Evolutionary conservation across 2,797 vertebrate species (phyloP).

Genomic region (Enteromius mattozi): DNA sequence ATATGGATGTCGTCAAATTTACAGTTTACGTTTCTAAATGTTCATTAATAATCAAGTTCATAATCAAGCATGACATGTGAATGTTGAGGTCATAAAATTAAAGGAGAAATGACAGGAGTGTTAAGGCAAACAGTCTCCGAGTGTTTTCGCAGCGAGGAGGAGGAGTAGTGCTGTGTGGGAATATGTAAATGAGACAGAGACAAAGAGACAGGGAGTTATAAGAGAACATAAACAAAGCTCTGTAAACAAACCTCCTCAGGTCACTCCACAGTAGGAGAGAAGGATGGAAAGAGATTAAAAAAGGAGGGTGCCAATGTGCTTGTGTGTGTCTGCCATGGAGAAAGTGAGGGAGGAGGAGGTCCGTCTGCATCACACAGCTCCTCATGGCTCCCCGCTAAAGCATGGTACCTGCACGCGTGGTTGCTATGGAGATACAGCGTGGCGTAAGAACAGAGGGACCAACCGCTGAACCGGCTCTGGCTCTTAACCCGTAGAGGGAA

Average conservation of each 20-base stretch:
- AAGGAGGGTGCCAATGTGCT: conserved; percentile 34
- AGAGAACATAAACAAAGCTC: conserved; percentile 58
- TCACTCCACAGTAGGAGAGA: conserved; percentile 36
- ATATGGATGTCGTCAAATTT: too few species aligned
- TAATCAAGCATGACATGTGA: conserved; percentile 41
- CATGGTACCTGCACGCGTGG: conserved; percentile 76
- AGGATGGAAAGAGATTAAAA: conserved; percentile 41
- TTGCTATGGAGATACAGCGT: conserved; percentile 79
- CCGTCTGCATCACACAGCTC: conserved; percentile 73
- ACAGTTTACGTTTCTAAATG: not conserved
- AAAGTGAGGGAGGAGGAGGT: conserved; percentile 51
- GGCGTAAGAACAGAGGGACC: conserved; percentile 67
- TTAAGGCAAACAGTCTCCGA: conserved; percentile 27
- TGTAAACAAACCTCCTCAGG: conserved; percentile 59
- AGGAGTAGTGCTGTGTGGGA: conserved; percentile 53
- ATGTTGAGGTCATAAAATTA: conserved; percentile 41
- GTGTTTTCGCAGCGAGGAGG: conserved; percentile 21
- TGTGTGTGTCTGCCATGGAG: conserved; percentile 18
- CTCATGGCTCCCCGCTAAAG: conserved; percentile 72
- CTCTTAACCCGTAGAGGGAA: conserved; percentile 69
- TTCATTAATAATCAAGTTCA: conserved; percentile 22
- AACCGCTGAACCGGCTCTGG: conserved; percentile 72
- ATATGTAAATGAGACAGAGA: conserved; percentile 58
- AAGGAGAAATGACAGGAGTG: conserved; percentile 45
- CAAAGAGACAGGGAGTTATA: conserved; percentile 55